Evolutionary conservation across 2,113 vertebrate genomes (phyloP), one percentile per base, ranked within the genome.

Genomic region (Hucho hucho): DNA sequence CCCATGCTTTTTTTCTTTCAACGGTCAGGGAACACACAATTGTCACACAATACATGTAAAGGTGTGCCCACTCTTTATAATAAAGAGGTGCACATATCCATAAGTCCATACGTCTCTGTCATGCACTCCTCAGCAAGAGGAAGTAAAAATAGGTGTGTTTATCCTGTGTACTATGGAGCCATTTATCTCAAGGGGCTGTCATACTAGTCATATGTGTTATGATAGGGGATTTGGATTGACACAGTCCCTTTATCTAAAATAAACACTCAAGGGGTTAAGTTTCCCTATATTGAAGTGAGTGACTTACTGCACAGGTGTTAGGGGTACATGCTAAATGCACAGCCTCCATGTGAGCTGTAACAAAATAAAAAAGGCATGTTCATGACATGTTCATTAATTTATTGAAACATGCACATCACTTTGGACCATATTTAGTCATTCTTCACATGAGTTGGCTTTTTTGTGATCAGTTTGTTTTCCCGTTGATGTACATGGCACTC

Each of bases 381-480:
- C 26, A 26, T 26, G 1, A 26, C 3, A 28, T 46, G 43, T 46
- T 13, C 47, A 53, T 53, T 2, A 11, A 61, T 61, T 1, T 61
- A 24, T 61, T 61, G 5, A 61, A 61, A 61, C 18, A 22, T 61
- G 58, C 58, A 16, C 16, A 53, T 53, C 12, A 61, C 6, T 69
- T 24, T 61, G 58, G n/a, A 61, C 20, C n/a, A 22, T 24, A 4
- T 61, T 61, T n/a, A 61, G 9, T 24, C 2, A 61, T 22, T 65
- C 26, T 24, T 67, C 18, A 18, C 7, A 3, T 67, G 69, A 76
- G 81, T 85, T 82, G 80, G 79, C 84, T 1, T 80, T 84, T 87
- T 81, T 75, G 77, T 76, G 85, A 78, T 84, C 82, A 73, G 83
- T 70, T 69, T 67, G 59, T 87, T 86, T 83, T 76, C 75, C 74